phyloP scores from a whole-genome alignment of 2,888 invertebrate genomes.

The Andrena trimmerana region DNA sequence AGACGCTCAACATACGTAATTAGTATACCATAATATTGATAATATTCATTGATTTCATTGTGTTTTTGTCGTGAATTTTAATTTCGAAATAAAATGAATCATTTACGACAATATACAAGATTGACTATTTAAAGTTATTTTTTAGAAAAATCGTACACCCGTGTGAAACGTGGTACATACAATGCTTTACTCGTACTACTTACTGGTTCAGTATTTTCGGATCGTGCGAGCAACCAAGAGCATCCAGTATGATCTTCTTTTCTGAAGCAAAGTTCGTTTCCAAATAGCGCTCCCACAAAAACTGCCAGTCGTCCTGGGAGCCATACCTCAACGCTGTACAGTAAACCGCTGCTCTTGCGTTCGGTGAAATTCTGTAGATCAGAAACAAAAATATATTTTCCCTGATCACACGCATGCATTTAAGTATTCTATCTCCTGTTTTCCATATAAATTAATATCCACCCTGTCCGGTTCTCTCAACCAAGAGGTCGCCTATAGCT shows the following conservation, averaged over 20 bases:
- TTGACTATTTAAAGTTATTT: too few species aligned
- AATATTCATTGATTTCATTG: too few species aligned
- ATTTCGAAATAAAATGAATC: too few species aligned
- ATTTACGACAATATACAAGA: too few species aligned
- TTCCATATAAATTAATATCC: too few species aligned
- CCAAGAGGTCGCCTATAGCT: too few species aligned
- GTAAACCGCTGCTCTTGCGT: slow-evolving; percentile 90
- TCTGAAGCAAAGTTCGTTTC: slow-evolving; percentile 87
- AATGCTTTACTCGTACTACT: slow-evolving; percentile 61
- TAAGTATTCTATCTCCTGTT: too few species aligned
- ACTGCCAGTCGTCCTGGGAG: slow-evolving; percentile 88
- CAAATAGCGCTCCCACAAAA: slow-evolving; percentile 88
- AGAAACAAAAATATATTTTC: neutral
- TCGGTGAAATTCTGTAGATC: slow-evolving; percentile 86
- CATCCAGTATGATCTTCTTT: slow-evolving; percentile 85
- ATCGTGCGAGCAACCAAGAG: slow-evolving; percentile 86
- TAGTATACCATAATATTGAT: too few species aligned
- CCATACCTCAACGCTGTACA: slow-evolving; percentile 90
- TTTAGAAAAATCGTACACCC: neutral
- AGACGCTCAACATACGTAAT: too few species aligned
- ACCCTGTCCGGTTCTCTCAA: too few species aligned
- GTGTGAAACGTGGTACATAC: neutral
- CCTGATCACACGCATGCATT: too few species aligned
- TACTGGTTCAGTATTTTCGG: slow-evolving; percentile 83
- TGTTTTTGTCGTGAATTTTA: too few species aligned